A percentile compares a stretch with the other conserved stretches of the same genome.
These are phyloP conservation scores for Marisa cornuarietis DNA, from an alignment of 1,140 invertebrate species.

Conservation along the genomic window DNA sequence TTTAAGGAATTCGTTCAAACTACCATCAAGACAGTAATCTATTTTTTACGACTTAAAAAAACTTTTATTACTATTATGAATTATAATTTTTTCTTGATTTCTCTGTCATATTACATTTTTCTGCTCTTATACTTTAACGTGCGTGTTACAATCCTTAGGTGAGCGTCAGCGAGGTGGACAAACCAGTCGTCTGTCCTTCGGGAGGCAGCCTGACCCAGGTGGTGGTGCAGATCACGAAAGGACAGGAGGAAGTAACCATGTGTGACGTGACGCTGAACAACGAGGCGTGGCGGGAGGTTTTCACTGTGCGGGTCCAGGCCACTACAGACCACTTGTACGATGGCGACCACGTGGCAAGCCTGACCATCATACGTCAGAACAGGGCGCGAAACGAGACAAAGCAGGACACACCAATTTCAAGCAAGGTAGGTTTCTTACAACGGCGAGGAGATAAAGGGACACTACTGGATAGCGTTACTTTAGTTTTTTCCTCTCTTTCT, in stretches of 20 bases:
- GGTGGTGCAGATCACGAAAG: slow-evolving; percentile 10
- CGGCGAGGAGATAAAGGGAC: too few species aligned
- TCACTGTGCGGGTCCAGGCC: slow-evolving; percentile 34
- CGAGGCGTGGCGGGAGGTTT: slow-evolving; percentile 37
- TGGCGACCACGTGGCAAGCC: slow-evolving; percentile 29
- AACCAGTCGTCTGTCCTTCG: slow-evolving; percentile 24
- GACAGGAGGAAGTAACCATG: slow-evolving; percentile 8
- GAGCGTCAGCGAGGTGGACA: slow-evolving; percentile 8
- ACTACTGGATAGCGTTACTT: too few species aligned
- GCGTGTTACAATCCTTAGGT: not conserved
- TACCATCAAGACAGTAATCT: too few species aligned
- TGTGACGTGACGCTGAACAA: slow-evolving; percentile 35
- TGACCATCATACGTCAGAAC: slow-evolving; percentile 29
- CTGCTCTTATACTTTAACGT: not conserved
- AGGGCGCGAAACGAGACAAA: slow-evolving; percentile 6
- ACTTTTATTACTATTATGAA: too few species aligned
- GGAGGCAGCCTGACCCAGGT: slow-evolving; percentile 30
- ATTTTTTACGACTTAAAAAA: too few species aligned
- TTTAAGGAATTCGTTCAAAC: too few species aligned
- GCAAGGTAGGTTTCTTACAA: not conserved
- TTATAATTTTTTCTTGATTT: too few species aligned
- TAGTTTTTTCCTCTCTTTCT: too few species aligned
- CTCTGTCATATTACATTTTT: not conserved
- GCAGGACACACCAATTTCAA: slow-evolving; percentile 7
- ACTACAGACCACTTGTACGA: slow-evolving; percentile 42